Conservation (phyloP, 2,888 invertebrate species). For the Ephialtes manifestator region DNA sequence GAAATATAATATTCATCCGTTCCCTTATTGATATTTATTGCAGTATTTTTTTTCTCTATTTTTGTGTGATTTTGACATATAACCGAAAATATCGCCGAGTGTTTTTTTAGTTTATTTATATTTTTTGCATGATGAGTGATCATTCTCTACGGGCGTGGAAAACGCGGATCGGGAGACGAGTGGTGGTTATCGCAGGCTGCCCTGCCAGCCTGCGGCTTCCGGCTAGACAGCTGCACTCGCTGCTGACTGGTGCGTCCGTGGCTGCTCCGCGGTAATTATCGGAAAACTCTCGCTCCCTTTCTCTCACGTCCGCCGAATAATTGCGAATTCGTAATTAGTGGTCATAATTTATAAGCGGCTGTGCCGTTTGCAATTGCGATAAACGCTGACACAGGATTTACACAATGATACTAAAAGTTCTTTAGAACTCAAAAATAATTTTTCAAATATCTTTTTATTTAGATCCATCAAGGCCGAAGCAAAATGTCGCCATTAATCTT, state of each 20-base stretch:
- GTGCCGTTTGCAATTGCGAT: constrained; percentile 17
- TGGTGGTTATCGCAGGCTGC: constrained; percentile 45
- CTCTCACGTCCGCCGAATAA: constrained; percentile 64
- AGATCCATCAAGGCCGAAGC: no score
- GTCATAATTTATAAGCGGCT: constrained; percentile 67
- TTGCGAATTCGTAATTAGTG: constrained; percentile 71
- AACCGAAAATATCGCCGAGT: no score
- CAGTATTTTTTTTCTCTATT: not conserved
- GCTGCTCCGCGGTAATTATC: constrained; percentile 68
- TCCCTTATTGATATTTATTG: not conserved
- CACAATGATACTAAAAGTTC: not conserved
- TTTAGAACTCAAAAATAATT: not conserved
- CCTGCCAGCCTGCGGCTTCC: constrained; percentile 64
- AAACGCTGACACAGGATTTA: constrained; percentile 24
- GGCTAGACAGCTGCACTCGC: constrained; percentile 62
- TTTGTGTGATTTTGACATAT: no score
- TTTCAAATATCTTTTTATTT: no score
- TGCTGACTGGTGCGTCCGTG: constrained; percentile 59
- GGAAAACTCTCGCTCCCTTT: constrained; percentile 65
- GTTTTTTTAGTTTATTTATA: no score
- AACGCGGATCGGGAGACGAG: constrained; percentile 18
- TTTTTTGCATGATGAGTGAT: constrained; percentile 27
- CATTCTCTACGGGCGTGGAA: constrained; percentile 34
- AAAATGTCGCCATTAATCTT: no score
- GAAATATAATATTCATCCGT: not conserved